Conservation (phyloP, 2,113 vertebrate genomes). For the Corynorhinus townsendii region DNA sequence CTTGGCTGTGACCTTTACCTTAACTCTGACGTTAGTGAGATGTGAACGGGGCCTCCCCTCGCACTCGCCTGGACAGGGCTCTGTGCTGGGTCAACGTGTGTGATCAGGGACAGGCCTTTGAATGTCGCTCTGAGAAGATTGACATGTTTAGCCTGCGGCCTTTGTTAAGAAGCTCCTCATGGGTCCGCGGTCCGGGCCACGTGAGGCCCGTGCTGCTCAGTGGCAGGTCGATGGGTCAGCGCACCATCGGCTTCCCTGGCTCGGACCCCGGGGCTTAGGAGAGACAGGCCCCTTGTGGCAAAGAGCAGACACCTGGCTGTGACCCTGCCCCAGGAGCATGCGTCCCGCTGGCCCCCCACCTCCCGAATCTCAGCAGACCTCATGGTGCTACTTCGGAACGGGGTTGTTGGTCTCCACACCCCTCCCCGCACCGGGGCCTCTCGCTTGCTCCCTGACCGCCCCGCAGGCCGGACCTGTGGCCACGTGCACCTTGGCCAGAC, state of each 20-base stretch:
- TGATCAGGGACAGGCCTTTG: background rate
- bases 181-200: background rate
- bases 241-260: fast-evolving
- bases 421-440: background rate
- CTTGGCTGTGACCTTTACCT: background rate
- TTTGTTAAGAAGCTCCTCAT: background rate
- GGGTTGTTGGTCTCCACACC: background rate
- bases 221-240: background rate
- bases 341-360: fast-evolving
- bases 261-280: background rate
- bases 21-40: fast-evolving
- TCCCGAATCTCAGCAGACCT: background rate
- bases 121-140: background rate
- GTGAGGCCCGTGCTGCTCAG: fast-evolving
- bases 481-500: fast-evolving
- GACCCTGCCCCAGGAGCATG: background rate
- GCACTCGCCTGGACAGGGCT: background rate
- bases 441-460: background rate
- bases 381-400: fast-evolving
- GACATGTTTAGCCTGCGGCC: background rate
- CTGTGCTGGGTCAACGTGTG: fast-evolving
- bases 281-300: background rate
- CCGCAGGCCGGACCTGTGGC: fast-evolving
- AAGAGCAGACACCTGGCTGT: fast-evolving
- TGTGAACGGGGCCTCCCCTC: background rate